These are phyloP conservation scores for Melanostoma mellinum DNA, from an alignment of 2,888 invertebrate species.

Conservation along the genomic window DNA sequence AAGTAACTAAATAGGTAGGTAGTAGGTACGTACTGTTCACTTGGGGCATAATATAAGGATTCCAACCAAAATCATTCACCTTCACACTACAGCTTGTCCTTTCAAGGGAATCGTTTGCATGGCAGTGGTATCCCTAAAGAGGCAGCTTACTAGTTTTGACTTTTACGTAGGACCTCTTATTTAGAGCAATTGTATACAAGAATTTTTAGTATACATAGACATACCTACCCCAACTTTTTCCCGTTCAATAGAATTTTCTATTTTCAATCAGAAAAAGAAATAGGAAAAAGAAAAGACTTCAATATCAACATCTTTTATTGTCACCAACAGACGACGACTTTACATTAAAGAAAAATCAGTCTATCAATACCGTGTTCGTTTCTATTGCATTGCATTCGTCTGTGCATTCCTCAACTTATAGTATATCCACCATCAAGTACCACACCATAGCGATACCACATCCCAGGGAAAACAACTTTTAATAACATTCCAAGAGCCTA, in stretches of 20 bases:
- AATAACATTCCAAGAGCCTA: conserved; percentile 66
- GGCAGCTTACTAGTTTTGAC: too few relatives aligned
- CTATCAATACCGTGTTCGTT: conserved; percentile 8
- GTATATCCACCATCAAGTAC: conserved; percentile 8
- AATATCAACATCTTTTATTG: conserved; percentile 38
- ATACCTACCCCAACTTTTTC: neutral
- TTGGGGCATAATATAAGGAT: too few relatives aligned
- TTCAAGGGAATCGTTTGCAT: too few relatives aligned
- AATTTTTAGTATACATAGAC: neutral
- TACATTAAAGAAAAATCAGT: conserved; percentile 40
- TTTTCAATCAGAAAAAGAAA: conserved; percentile 24
- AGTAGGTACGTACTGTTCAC: too few relatives aligned
- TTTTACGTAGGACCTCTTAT: too few relatives aligned
- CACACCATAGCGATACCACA: conserved; percentile 16
- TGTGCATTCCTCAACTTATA: conserved; percentile 42
- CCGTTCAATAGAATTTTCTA: conserved; percentile 19
- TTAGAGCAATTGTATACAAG: neutral
- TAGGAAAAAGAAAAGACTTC: conserved; percentile 3
- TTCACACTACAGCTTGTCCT: too few relatives aligned
- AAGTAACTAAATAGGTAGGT: too few relatives aligned
- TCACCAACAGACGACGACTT: conserved; percentile 59
- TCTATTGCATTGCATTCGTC: conserved; percentile 11
- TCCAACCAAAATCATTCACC: too few relatives aligned
- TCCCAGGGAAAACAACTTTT: conserved; percentile 47
- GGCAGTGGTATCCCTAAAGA: too few relatives aligned